Evolutionary conservation across 1,140 invertebrate species (phyloP).

Genomic region (Delia radicum): DNA sequence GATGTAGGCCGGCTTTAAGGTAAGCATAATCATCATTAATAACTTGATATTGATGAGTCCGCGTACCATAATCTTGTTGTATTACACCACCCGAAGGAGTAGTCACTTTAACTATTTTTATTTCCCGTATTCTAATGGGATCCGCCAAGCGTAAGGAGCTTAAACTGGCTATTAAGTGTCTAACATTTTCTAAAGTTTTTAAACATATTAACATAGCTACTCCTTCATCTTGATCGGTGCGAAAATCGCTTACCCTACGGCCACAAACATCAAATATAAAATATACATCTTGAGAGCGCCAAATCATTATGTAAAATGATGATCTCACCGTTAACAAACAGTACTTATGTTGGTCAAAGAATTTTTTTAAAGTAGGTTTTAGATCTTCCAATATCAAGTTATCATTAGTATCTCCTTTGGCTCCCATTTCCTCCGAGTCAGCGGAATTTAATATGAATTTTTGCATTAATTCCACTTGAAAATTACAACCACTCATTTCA

Average conservation of each 20-base stretch:
- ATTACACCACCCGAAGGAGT: slow-evolving; percentile 37
- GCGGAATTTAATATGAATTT: slow-evolving; percentile 25
- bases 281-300: slow-evolving; percentile 33
- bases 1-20: slow-evolving; percentile 37
- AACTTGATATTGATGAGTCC: slow-evolving; percentile 32
- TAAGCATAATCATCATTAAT: slow-evolving; percentile 45
- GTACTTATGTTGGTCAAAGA: slow-evolving; percentile 37
- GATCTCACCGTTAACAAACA: slow-evolving; percentile 35
- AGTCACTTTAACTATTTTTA: slow-evolving; percentile 40
- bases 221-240: slow-evolving; percentile 16
- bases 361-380: slow-evolving; percentile 27
- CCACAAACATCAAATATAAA: slow-evolving; percentile 43
- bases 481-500: slow-evolving; percentile 36
- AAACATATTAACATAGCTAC: slow-evolving; percentile 38
- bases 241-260: slow-evolving; percentile 21
- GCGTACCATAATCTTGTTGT: slow-evolving; percentile 31
- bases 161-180: slow-evolving; percentile 34
- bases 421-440: neutral
- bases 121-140: slow-evolving; percentile 38
- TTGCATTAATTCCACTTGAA: slow-evolving; percentile 40
- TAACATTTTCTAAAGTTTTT: slow-evolving; percentile 36
- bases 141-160: slow-evolving; percentile 28
- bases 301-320: slow-evolving; percentile 39
- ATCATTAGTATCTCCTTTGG: slow-evolving; percentile 26
- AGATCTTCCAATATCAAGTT: slow-evolving; percentile 31